Evolutionary conservation across 2,113 vertebrate species (phyloP).

Genomic region (Apaloderma vittatum): DNA sequence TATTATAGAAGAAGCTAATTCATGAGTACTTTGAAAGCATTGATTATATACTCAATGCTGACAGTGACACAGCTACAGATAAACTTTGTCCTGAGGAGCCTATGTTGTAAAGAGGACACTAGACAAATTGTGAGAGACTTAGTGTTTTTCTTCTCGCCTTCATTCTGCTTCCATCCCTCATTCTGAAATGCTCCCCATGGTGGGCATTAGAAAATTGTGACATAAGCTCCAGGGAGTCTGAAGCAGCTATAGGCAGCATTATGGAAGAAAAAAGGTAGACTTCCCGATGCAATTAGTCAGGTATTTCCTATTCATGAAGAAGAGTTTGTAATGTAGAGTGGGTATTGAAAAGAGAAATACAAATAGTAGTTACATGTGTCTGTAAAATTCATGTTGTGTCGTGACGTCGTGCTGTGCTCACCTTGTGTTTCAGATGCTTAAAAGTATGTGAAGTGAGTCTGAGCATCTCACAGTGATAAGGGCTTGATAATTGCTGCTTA

Average conservation of each 20-base stretch:
- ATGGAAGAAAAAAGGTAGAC: background rate
- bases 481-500: background rate
- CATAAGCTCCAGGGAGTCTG: slow-evolving; percentile 21
- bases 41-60: background rate
- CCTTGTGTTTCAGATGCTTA: background rate
- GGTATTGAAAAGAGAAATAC: background rate
- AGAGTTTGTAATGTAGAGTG: background rate
- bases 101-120: background rate
- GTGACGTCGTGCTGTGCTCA: fast-evolving
- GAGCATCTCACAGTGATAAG: background rate
- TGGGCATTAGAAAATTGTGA: slow-evolving; percentile 26
- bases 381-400: background rate
- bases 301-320: background rate
- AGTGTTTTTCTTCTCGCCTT: slow-evolving; percentile 24
- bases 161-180: background rate
- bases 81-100: background rate
- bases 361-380: background rate
- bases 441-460: background rate
- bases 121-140: background rate
- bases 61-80: background rate
- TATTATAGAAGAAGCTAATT: background rate
- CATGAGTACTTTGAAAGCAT: background rate
- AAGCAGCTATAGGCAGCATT: background rate
- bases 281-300: background rate
- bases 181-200: background rate